Conservation (phyloP, 2,888 invertebrate species). For the Dasysyrphus albostriatus region DNA sequence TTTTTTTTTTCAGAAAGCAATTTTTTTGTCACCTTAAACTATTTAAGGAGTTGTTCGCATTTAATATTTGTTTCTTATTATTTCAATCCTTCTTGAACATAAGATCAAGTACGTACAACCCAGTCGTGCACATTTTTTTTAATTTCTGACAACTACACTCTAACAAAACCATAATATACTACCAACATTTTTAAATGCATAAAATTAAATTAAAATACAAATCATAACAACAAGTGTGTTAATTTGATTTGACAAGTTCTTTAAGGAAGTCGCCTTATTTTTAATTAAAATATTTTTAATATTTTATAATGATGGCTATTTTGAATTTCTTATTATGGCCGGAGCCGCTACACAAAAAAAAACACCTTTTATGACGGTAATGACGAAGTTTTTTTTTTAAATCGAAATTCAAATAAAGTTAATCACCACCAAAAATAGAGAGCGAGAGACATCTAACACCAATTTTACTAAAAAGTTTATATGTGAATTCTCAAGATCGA, state of each 20-base stretch:
- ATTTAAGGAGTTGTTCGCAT: no score
- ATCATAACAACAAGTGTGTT: neutral
- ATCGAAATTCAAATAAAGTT: conserved; percentile 41
- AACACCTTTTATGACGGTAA: neutral
- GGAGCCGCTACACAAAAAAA: neutral
- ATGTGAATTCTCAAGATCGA: conserved; percentile 22
- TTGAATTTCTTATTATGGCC: neutral
- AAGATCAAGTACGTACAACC: no score
- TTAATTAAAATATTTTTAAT: conserved; percentile 21
- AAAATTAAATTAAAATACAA: no score
- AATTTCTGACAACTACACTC: no score
- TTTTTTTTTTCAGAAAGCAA: no score
- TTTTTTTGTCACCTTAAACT: no score
- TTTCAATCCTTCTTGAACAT: no score
- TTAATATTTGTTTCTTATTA: no score
- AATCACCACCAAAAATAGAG: conserved; percentile 63
- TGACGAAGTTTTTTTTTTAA: conserved; percentile 10
- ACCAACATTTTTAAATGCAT: no score
- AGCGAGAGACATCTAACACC: conserved; percentile 21
- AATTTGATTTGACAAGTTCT: conserved; percentile 14
- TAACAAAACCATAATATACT: no score
- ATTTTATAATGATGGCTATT: conserved; percentile 6
- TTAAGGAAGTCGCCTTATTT: neutral
- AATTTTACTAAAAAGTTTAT: conserved; percentile 43
- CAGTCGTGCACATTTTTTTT: no score